A percentile compares a stretch with the other conserved stretches of the same genome.
phyloP scores from a whole-genome alignment of 1,140 invertebrate species.

The Plodia interpunctella region DNA sequence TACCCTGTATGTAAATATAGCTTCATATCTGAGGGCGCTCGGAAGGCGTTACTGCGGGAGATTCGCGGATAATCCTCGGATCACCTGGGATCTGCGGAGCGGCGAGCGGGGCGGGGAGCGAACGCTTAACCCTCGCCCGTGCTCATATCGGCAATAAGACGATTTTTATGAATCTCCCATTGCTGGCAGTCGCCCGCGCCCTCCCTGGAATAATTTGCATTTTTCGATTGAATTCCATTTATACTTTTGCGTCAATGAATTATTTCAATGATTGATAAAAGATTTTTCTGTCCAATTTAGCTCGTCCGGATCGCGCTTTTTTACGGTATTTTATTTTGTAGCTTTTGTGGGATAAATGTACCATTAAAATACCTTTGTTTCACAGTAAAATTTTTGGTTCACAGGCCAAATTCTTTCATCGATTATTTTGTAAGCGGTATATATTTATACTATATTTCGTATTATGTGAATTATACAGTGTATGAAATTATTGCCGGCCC shows the following conservation, averaged over 20 bases:
- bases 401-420: too few relatives aligned
- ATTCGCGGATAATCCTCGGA: background rate
- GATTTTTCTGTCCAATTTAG: background rate
- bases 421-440: too few relatives aligned
- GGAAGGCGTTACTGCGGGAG: background rate
- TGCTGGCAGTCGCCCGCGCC: background rate
- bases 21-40: background rate
- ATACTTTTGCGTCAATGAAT: conserved; percentile 3
- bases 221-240: background rate
- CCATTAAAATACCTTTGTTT: too few relatives aligned
- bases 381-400: too few relatives aligned
- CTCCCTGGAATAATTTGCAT: background rate
- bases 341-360: too few relatives aligned
- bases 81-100: background rate
- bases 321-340: too few relatives aligned
- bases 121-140: background rate
- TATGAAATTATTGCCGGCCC: too few relatives aligned
- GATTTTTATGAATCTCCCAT: conserved; percentile 3
- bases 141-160: background rate
- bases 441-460: too few relatives aligned
- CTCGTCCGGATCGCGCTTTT: too few relatives aligned
- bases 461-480: too few relatives aligned
- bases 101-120: background rate
- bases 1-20: background rate
- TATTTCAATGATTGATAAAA: background rate